Conservation (phyloP, 92 coral and sea anemone species). For the Palythoa caribaeorum region DNA sequence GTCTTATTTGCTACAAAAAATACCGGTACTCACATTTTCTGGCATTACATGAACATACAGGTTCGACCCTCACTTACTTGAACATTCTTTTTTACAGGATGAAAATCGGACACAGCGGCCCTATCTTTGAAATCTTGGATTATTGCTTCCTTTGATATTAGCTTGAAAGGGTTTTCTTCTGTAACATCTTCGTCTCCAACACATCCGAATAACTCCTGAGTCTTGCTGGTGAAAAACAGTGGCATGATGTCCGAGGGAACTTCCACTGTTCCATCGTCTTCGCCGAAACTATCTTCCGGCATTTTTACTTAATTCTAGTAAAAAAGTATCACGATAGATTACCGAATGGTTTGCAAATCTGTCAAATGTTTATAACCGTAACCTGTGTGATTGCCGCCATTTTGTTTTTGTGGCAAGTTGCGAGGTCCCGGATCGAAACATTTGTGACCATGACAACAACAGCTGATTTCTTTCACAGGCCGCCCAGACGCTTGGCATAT, state of each 20-base stretch:
- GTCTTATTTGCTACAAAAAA: not conserved
- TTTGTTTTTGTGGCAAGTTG: slow-evolving; percentile 50
- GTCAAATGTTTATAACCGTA: not conserved
- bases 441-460: slow-evolving; percentile 75
- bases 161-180: slow-evolving; percentile 91
- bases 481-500: not conserved
- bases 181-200: slow-evolving; percentile 98
- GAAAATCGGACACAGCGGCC: slow-evolving; percentile 99
- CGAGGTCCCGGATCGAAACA: slow-evolving; percentile 76
- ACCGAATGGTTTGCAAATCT: not conserved
- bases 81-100: slow-evolving; percentile 91
- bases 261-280: slow-evolving; percentile 81
- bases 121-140: slow-evolving; percentile 92
- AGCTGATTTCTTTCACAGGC: not conserved
- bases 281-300: slow-evolving; percentile 83
- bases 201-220: slow-evolving; percentile 98
- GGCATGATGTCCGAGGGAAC: slow-evolving; percentile 90
- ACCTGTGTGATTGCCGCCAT: slow-evolving; percentile 78
- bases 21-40: too few species aligned
- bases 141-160: slow-evolving; percentile 85
- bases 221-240: slow-evolving; percentile 97
- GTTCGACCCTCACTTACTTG: slow-evolving; percentile 68
- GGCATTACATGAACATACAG: not conserved
- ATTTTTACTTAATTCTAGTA: slow-evolving; percentile 40
- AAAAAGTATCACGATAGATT: not conserved